A percentile compares a stretch with the other conserved stretches of the same genome.
phyloP scores from a whole-genome alignment of 2,888 invertebrate genomes.

The Coleophora deauratella region DNA sequence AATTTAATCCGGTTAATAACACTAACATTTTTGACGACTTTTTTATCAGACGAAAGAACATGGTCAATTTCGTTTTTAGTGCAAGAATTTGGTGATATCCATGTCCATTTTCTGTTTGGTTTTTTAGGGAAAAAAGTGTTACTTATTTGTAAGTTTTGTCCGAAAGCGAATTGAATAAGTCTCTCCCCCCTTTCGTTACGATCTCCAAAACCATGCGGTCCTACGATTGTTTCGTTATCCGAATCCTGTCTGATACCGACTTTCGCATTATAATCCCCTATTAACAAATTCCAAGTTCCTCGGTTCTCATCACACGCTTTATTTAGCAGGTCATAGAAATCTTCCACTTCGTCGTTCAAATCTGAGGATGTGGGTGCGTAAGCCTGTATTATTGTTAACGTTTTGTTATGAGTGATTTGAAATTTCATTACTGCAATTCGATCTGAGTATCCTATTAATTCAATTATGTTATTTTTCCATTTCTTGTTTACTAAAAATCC shows the following conservation, averaged over 20 bases:
- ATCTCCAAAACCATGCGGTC: too few relatives aligned
- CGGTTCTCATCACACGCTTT: conserved; percentile 6
- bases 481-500: conserved; percentile 10
- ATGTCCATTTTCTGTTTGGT: not conserved
- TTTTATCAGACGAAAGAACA: not conserved
- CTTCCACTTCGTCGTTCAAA: conserved; percentile 6
- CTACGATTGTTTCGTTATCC: not conserved
- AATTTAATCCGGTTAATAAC: not conserved
- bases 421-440: conserved; percentile 4
- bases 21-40: not conserved
- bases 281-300: conserved; percentile 5
- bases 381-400: conserved; percentile 4
- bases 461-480: conserved; percentile 9
- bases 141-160: not conserved
- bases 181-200: conserved; percentile 3
- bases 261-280: conserved; percentile 3
- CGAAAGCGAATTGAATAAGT: conserved; percentile 8
- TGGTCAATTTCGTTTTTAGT: not conserved
- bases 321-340: conserved; percentile 5
- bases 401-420: not conserved
- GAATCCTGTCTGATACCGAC: not conserved
- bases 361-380: conserved; percentile 4
- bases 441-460: conserved; percentile 7
- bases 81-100: not conserved
- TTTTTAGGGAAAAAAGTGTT: not conserved